Evolutionary conservation across 2,888 invertebrate genomes (phyloP), one percentile per base, ranked within the genome.

Genomic region (Parascotia fuliginaria): DNA sequence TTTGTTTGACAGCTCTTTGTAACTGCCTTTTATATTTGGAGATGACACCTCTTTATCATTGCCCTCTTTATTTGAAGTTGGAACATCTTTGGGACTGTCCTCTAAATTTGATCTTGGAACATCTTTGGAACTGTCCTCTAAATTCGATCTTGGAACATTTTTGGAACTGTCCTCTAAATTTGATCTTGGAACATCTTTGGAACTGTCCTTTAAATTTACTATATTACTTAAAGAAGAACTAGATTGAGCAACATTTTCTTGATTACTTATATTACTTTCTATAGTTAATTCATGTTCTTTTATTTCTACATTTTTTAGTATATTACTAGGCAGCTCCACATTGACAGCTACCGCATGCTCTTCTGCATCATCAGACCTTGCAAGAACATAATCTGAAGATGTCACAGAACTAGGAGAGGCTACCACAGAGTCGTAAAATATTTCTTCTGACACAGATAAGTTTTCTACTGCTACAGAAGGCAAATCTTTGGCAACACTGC

Each of bases 1-100:
- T 60, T 66, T 70, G 7, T 42, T 53, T 55, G 68, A 76, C 16
- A 83, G 59, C 6, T 74, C 66, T 54, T 61, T 64, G 39, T 73
- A 81, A 47, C 49, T 66, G 36, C 45, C 33, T 59, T 59, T 47
- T 15, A 28, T 28, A 28, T n/a, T 44, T 40, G 29, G 2, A 42
- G 16, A 9, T 42, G 14, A 16, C 19, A 34, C 14, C 11, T 44
- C 11, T 5, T 13, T n/a, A 3, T 38, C 13, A 16, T 13, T 34
- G 14, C 34, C 31, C 34, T 44, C 19, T 0, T 4, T 16, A n/a
- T 42, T 24, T 32, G 11, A 12, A 13, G 7, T 27, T 22, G 14
- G 11, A n/a, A 2, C 14, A 6, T 28, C 31, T 5, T 6, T 16
- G 11, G 11, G n/a, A n/a, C n/a, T n/a, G n/a, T n/a, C n/a, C n/a